Conservation (phyloP, 2,113 vertebrate species). For the Laticauda laticaudata region DNA sequence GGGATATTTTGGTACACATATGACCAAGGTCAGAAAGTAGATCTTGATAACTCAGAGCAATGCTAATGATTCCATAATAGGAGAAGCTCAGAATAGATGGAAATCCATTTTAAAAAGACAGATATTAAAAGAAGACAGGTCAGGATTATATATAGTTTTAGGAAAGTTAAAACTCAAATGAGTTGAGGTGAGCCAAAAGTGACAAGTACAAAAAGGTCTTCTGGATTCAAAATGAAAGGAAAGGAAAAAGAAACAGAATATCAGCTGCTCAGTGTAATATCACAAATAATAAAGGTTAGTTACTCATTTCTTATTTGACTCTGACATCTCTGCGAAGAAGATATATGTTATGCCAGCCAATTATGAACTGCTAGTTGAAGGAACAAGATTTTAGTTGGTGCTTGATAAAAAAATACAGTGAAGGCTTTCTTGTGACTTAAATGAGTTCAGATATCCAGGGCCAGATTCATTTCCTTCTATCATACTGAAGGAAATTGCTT, state of each 20-base stretch:
- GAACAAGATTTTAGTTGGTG: not conserved
- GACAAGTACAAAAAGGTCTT: not conserved
- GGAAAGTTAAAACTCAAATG: not conserved
- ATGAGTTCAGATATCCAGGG: not conserved
- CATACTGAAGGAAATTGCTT: not conserved
- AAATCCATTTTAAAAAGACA: not conserved
- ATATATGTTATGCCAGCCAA: not conserved
- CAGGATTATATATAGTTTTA: not conserved
- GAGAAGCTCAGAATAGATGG: not conserved
- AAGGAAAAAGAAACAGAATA: not conserved
- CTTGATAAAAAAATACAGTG: not conserved
- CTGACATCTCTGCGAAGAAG: not conserved
- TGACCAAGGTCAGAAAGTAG: not conserved
- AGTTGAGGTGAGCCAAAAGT: not conserved
- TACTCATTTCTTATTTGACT: not conserved
- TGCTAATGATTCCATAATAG: not conserved
- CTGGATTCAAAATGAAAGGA: not conserved
- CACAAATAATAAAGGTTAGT: not conserved
- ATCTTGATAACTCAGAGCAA: not conserved
- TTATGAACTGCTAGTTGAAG: not conserved
- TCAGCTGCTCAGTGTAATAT: not conserved
- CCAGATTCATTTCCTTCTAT: not conserved
- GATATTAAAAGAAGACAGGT: not conserved
- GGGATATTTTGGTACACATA: not conserved
- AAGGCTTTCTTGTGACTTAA: not conserved